Evolutionary conservation across 2,113 vertebrate genomes (phyloP).

Genomic region (Potamarius usumacintae): DNA sequence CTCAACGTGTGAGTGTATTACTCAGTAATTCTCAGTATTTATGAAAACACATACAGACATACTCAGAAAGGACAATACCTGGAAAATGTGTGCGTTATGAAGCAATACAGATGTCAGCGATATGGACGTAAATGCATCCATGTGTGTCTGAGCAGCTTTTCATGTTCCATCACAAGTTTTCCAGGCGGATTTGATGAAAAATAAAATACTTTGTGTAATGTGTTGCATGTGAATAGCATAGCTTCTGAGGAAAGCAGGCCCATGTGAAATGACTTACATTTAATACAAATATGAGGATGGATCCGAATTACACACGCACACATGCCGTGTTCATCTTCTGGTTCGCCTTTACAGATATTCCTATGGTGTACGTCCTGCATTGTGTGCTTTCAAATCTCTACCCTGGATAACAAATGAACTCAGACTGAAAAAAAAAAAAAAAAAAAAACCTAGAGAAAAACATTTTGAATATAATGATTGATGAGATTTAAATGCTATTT

Average conservation of each 20-base stretch:
- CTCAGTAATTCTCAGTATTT: neutral
- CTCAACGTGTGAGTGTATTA: neutral
- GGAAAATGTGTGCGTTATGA: neutral
- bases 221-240: neutral
- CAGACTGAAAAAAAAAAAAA: neutral
- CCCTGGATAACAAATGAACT: neutral
- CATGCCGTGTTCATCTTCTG: neutral
- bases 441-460: no score
- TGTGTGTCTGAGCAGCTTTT: conserved; percentile 22
- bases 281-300: neutral
- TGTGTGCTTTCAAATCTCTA: neutral
- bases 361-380: neutral
- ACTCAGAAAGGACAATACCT: neutral
- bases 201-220: neutral
- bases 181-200: conserved; percentile 11
- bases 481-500: neutral
- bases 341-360: neutral
- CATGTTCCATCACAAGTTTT: conserved; percentile 2
- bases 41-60: neutral
- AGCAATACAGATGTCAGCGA: neutral
- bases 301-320: neutral
- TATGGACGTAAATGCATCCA: neutral
- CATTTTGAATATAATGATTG: neutral
- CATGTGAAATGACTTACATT: conserved; percentile 2
- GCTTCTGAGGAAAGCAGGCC: neutral